Evolutionary conservation across 2,888 invertebrate species (phyloP), one percentile per base, ranked within the genome.

Genomic region (Tiliacea citrago): DNA sequence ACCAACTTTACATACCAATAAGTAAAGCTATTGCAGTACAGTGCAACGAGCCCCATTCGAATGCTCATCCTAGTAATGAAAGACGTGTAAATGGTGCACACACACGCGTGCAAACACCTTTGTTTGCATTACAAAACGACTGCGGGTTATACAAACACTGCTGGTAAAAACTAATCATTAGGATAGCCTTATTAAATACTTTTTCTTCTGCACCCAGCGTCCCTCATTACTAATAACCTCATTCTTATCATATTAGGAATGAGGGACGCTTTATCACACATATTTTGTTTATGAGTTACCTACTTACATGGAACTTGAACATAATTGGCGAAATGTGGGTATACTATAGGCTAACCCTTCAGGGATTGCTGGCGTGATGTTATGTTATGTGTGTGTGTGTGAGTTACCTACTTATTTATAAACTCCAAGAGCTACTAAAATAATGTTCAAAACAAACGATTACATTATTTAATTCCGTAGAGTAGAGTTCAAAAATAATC

Each of bases 101-200:
- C 8, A 63, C n/a, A n/a, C n/a, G n/a, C 45, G 29, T 61, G 47
- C n/a, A 39, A 39, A 29, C 39, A 65, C 42, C 18, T 65, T 47
- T 35, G 47, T 71, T 65, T 55, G 65, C 10, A 60, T 60, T 71
- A 29, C 49, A 63, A 71, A 71, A 78, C n/a, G 47, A 78, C 24
- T 45, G 49, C 21, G 39, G 6, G 35, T n/a, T 42, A 60, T 42
- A 53, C 57, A 77, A 70, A 78, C 47, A 55, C n/a, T 53, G 49
- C 42, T 29, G 24, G 45, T n/a, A 12, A 47, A 65, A 53, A 8
- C 45, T 35, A 49, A 74, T 74, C 35, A 35, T n/a, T 18, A 47
- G 29, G 9, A 8, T 68, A 39, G 16, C 1, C 12, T 42, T 10
- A 29, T 60, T 61, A 29, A 51, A 53, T 47, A 24, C n/a, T n/a